These are phyloP conservation scores for Gastrophysa polygoni DNA, from an alignment of 2,888 invertebrate genomes.

Conservation along the genomic window DNA sequence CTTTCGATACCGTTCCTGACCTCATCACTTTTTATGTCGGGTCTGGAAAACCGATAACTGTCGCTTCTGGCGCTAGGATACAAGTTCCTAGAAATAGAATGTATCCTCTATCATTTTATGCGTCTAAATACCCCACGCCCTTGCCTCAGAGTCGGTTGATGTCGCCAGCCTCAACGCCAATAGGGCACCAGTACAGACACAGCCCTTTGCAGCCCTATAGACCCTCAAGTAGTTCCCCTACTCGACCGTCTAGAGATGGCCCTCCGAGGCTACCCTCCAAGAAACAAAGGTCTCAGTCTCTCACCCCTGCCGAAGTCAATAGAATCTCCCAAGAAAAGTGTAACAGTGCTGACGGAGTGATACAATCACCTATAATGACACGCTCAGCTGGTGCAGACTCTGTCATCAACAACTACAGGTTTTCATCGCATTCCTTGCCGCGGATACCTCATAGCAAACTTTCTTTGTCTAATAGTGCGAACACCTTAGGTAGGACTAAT, in stretches of 20 bases:
- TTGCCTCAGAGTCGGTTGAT: constrained; percentile 59
- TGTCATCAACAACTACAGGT: constrained; percentile 55
- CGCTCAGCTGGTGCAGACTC: constrained; percentile 56
- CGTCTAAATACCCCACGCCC: constrained; percentile 65
- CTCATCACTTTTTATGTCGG: constrained; percentile 89
- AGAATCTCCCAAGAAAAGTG: constrained; percentile 64
- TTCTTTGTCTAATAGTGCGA: constrained; percentile 61
- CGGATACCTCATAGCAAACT: constrained; percentile 59
- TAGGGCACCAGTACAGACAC: constrained; percentile 58
- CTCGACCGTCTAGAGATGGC: constrained; percentile 60
- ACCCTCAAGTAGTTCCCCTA: constrained; percentile 62
- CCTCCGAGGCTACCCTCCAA: constrained; percentile 62
- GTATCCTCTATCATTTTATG: constrained; percentile 78
- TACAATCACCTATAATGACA: constrained; percentile 61
- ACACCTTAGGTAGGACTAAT: constrained; percentile 57
- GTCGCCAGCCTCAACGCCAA: constrained; percentile 57
- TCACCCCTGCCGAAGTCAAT: constrained; percentile 69
- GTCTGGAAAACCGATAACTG: constrained; percentile 86
- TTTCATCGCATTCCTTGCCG: constrained; percentile 66
- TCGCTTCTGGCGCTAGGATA: constrained; percentile 86
- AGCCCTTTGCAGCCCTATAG: constrained; percentile 53
- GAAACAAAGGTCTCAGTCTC: constrained; percentile 78
- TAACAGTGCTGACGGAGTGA: constrained; percentile 74
- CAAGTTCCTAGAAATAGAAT: constrained; percentile 83
- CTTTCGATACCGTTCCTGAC: constrained; percentile 86